Evolutionary conservation across 2,113 vertebrate species (phyloP), one percentile per base, ranked within the genome.

Genomic region (Potamarius usumacintae): DNA sequence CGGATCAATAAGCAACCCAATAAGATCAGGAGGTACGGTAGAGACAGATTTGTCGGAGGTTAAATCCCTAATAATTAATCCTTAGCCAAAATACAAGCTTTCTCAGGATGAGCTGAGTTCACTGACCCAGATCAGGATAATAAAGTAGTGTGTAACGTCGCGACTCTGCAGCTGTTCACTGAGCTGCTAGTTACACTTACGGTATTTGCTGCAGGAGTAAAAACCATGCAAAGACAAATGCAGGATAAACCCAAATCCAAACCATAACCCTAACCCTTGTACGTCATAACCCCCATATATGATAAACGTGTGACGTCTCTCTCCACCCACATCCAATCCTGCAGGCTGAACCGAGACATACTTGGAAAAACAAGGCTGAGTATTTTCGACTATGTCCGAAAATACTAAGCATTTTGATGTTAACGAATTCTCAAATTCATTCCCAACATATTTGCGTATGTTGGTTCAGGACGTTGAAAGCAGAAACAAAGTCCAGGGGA

Each of bases 1-100:
- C 48, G 77, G 86, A 90, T 90, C 86, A 85, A 90, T 87, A 78
- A 63, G 42, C 48, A 65, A 50, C 34, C 5, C 30, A 69, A 81
- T 81, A 74, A 80, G 18, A 18, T 87, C 65, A 30, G 18, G 22
- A 86, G 74, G 78, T 55, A 69, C 53, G 65, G 48, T 78, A 85
- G 18, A 85, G 53, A 3, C 18, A 63, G 22, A 27, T 55, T 62
- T 4, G 34, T 76, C 17, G 17, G 22, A 53, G 63, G 42, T 50
- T 25, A 85, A 85, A 86, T 17, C 18, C 60, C 25, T 79, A 20
- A 57, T 80, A 80, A 78, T 80, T 10, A 58, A 58, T 58, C 78
- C 53, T 9, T 34, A 10, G 7, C 30, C 7, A 22, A 58, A 57
- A 30, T 58, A 55, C n/a, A 30, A 18, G 78, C n/a, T 20, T 80